Base-by-base conservation (phyloP, 64 coral and sea anemone genomes). In the Montipora efflorescens region DNA sequence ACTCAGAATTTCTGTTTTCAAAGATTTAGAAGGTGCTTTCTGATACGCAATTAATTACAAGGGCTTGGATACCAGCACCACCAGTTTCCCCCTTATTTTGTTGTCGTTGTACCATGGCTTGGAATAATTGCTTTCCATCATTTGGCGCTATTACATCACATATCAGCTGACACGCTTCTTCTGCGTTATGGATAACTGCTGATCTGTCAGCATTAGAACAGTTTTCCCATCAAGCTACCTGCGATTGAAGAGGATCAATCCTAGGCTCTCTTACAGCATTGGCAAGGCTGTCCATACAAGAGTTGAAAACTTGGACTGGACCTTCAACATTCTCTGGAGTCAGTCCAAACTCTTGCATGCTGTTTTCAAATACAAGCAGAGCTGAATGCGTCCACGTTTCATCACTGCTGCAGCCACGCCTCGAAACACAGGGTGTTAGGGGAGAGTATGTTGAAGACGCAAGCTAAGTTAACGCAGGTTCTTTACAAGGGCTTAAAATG, bases 1-100 rank as follows among this genome's bases (percentile, higher is more conserved):
- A 66, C 88, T 90, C 77, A 90, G 59, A 7, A 90, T 90, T 80
- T 80, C 76, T 12, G 76, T 90, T 80, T 90, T 50, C 4, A 90
- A 22, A 21, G 52, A 90, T 67, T 79, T 90, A 8, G 75, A 70
- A 15, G 88, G 88, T 13, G 88, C 88, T 6, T 79, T 90, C 28
- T 71, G 36, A 90, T 80, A 90, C 4, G 88, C 88, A 25, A 45
- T 36, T 1, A 90, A 45, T 36, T 1, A 90, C 59, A 55, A 82
- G 67, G 64, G 66, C 77, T 18, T 91, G 61, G 6, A 73, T 4
- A 1, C 64, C 89, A 15, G 43, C 78, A 28, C 49, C 48, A 70
- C 46, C 75, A 90, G 59, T 25, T 68, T 8, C 6, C 50, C 6
- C 18, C 47, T 18, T 79, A 36, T 19, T 62, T 10, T 90, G n/a